Conservation (phyloP, 2,113 vertebrate genomes). For the Leptocoma aspasia region DNA sequence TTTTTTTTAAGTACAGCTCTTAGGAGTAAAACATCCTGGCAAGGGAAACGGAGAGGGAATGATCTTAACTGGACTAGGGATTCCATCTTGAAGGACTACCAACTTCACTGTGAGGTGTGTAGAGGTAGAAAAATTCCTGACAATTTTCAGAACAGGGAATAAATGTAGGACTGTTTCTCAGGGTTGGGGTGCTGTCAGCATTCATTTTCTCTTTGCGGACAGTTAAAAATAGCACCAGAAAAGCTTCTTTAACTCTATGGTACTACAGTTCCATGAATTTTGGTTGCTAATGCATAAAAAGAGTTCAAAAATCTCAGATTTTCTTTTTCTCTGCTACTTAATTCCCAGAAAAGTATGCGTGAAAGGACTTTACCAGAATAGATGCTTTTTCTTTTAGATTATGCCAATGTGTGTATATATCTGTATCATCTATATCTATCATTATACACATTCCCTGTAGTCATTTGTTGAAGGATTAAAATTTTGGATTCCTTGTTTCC, state of each 20-base stretch:
- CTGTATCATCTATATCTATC: not conserved
- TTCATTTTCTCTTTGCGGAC: conserved; percentile 10
- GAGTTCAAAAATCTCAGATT: not conserved
- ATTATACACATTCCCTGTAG: not conserved
- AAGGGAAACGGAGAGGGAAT: not conserved
- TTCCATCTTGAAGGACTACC: not conserved
- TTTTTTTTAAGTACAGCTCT: not conserved
- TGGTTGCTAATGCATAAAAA: conserved; percentile 14
- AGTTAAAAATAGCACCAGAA: not conserved
- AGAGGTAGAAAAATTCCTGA: not conserved
- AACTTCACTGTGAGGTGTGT: not conserved
- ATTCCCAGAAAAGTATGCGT: not conserved
- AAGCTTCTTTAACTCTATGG: not conserved
- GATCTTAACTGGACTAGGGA: not conserved
- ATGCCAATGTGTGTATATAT: not conserved
- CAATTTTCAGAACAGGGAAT: not conserved
- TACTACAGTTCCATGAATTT: not conserved
- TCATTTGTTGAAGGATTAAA: not conserved
- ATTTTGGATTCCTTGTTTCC: not conserved
- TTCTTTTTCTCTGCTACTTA: not conserved
- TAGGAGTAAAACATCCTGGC: not conserved
- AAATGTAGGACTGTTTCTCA: not conserved
- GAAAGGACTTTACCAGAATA: not conserved
- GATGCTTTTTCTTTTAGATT: not conserved
- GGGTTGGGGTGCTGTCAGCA: not conserved